Evolutionary conservation across 2,797 vertebrate species (phyloP), one percentile per base, ranked within the genome.

Genomic region (Brachymystax lenok): DNA sequence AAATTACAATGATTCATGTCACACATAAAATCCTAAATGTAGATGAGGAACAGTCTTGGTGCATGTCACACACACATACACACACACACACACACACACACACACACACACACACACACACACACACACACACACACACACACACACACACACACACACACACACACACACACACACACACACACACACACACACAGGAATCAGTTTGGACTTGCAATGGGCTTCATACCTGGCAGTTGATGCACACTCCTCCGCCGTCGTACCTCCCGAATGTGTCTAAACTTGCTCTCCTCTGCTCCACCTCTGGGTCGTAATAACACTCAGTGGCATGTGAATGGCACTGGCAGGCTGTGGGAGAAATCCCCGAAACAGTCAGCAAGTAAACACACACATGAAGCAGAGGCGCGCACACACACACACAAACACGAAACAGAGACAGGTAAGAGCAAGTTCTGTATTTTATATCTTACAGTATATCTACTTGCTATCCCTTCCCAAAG

Each of bases 191-290:
- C 40, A 73, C 69, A 66, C n/a, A 27, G 82, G 82, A 87, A 91
- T 84, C 74, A 56, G 90, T 86, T 89, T 79, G 27, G 82, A 91
- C 86, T 85, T 88, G 89, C 92, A 70, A 56, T 80, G 70, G 1
- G 74, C 72, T 80, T 87, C 89, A 86, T 95, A 99, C 98, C 98
- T 98, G 96, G 91, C 98, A 99, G 81, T 94, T 86, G 87, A 95
- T 92, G 92, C 98, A 99, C 86, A 98, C 96, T 71, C 97, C 98
- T 86, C 98, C 97, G 74, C 97, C 97, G 66, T 95, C 91, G 77
- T 95, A 96, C 80, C 79, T 81, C 72, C 96, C 95, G n/a, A 94
- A 91, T 86, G 85, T 91, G 91, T 97, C 95, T 93, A 98, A 91
- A 93, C 98, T 99, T 88, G 91, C 93, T 90, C 59, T 79, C 74